Evolutionary conservation across 2,888 invertebrate species (phyloP).

Genomic region (Melitaea athalia): DNA sequence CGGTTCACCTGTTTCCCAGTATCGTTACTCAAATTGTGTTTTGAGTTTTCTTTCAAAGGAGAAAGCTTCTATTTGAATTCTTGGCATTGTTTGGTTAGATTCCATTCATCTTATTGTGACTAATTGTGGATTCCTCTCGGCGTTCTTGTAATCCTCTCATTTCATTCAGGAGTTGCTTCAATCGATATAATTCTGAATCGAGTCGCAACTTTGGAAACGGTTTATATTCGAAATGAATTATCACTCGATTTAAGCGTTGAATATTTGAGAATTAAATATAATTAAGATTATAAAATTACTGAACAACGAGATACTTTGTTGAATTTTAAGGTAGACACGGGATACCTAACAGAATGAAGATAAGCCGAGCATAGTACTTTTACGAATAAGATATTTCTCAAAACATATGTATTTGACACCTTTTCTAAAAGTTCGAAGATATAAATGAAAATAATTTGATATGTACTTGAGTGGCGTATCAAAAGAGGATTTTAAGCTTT

Average conservation of each 20-base stretch:
- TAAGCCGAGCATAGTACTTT: background rate
- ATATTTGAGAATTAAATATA: background rate
- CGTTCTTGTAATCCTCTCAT: constrained; percentile 26
- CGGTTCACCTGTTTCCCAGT: constrained; percentile 30
- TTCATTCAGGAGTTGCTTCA: constrained; percentile 19
- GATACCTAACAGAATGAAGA: background rate
- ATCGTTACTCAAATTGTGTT: constrained; percentile 23
- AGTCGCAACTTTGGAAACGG: constrained; percentile 3
- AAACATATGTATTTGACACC: background rate
- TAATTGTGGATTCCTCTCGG: constrained; percentile 36
- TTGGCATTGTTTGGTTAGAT: constrained; percentile 29
- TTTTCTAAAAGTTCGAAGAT: background rate
- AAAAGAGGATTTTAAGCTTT: background rate
- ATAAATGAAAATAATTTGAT: background rate
- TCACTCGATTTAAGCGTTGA: constrained; percentile 5
- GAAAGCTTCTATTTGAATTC: constrained; percentile 32
- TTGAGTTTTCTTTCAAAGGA: constrained; percentile 27
- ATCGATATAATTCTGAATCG: constrained; percentile 18
- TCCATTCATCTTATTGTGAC: constrained; percentile 39
- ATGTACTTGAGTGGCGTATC: background rate
- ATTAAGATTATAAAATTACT: background rate
- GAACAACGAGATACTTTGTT: background rate
- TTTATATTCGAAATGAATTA: constrained; percentile 2
- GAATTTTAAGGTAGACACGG: background rate
- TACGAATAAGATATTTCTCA: background rate